phyloP scores from a whole-genome alignment of 2,113 vertebrate species.

The Pavo muticus region DNA sequence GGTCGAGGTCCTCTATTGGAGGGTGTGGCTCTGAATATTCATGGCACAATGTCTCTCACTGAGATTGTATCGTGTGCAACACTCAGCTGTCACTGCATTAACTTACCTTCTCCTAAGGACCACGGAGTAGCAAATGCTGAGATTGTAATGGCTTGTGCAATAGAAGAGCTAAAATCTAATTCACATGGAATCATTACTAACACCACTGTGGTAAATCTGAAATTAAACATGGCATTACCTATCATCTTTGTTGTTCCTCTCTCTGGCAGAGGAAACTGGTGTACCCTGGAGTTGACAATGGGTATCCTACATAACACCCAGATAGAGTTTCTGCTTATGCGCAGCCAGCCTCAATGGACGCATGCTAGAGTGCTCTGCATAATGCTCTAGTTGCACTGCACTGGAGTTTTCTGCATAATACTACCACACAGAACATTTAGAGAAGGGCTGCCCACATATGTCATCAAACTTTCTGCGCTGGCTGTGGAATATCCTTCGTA shows the following conservation, averaged over 20 bases:
- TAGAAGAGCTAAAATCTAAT: background rate
- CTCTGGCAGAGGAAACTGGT: background rate
- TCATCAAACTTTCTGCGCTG: background rate
- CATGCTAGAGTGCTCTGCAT: background rate
- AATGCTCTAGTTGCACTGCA: background rate
- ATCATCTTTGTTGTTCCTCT: background rate
- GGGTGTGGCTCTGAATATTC: background rate
- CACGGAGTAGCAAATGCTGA: background rate
- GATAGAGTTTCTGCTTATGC: background rate
- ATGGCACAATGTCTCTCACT: background rate
- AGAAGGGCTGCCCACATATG: background rate
- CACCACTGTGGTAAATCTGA: background rate
- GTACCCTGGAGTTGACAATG: background rate
- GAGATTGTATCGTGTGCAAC: background rate
- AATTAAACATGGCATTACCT: fast-evolving
- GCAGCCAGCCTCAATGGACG: background rate
- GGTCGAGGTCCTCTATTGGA: background rate
- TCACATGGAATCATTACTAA: fast-evolving
- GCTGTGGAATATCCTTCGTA: background rate
- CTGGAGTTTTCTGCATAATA: background rate
- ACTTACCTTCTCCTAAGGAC: background rate
- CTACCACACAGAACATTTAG: background rate
- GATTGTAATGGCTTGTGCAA: background rate
- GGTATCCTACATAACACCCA: background rate
- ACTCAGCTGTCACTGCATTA: background rate